A percentile compares a stretch with the other conserved stretches of the same genome.
These are phyloP conservation scores for Fringilla coelebs DNA, from an alignment of 2,797 vertebrate genomes.

Conservation along the genomic window DNA sequence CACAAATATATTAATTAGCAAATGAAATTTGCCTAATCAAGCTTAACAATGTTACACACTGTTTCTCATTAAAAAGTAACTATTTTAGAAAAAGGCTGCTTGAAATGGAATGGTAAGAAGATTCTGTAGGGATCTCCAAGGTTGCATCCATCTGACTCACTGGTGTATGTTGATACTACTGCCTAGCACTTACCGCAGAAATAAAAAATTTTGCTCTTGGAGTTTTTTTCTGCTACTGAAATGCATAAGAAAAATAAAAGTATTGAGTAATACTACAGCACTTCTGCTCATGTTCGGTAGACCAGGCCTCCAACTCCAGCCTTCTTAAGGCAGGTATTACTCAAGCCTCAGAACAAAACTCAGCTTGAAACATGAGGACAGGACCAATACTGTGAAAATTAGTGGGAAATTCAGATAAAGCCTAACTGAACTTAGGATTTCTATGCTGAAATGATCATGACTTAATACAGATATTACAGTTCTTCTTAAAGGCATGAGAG, in stretches of 20 bases:
- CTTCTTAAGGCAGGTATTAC: not conserved
- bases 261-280: not conserved
- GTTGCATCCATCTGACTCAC: slow-evolving; percentile 64
- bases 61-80: slow-evolving; percentile 72
- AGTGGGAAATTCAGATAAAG: not conserved
- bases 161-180: slow-evolving; percentile 38
- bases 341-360: not conserved
- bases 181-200: slow-evolving; percentile 34
- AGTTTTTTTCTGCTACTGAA: not conserved
- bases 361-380: not conserved
- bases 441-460: not conserved
- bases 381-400: not conserved
- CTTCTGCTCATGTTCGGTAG: not conserved
- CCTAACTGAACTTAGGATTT: not conserved
- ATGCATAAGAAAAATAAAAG: not conserved
- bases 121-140: slow-evolving; percentile 45
- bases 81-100: slow-evolving; percentile 27
- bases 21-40: slow-evolving; percentile 80
- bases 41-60: slow-evolving; percentile 70
- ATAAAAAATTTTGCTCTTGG: not conserved
- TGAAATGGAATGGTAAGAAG: slow-evolving; percentile 35
- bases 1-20: slow-evolving; percentile 66
- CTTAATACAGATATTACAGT: not conserved
- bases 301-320: not conserved
- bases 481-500: not conserved